phyloP scores from a whole-genome alignment of 2,888 invertebrate species.

The Helleia helle region DNA sequence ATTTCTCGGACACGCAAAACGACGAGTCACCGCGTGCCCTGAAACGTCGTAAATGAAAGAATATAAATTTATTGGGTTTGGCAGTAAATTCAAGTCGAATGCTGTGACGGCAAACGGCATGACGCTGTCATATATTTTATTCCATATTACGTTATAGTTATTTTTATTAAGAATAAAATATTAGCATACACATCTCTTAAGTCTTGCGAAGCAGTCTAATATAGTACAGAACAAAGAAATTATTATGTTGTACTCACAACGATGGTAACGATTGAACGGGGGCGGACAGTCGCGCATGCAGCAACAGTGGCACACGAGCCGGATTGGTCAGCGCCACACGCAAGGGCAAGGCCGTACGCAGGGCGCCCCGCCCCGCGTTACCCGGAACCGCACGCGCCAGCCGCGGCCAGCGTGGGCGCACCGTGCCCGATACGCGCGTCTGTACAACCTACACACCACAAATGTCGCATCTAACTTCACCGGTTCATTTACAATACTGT shows the following conservation, averaged over 20 bases:
- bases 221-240: too few relatives aligned
- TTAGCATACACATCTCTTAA: too few relatives aligned
- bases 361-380: conserved; percentile 20
- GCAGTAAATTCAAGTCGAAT: too few relatives aligned
- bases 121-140: too few relatives aligned
- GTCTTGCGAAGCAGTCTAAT: too few relatives aligned
- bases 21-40: conserved; percentile 20
- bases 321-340: conserved; percentile 61
- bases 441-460: conserved; percentile 28
- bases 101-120: too few relatives aligned
- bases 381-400: conserved; percentile 30
- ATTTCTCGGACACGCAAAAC: conserved; percentile 19
- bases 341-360: conserved; percentile 20
- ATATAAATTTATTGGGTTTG: too few relatives aligned
- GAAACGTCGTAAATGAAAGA: too few relatives aligned
- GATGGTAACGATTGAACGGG: conserved; percentile 14
- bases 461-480: too few relatives aligned
- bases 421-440: conserved; percentile 25
- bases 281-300: conserved; percentile 75
- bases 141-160: too few relatives aligned
- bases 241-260: conserved; percentile 1
- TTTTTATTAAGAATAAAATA: too few relatives aligned
- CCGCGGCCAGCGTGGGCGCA: conserved; percentile 28
- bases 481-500: too few relatives aligned
- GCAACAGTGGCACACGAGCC: conserved; percentile 82